A percentile compares a stretch with the other conserved stretches of the same genome.
phyloP scores from a whole-genome alignment of 2,888 invertebrate genomes.

The Andrena marginata region DNA sequence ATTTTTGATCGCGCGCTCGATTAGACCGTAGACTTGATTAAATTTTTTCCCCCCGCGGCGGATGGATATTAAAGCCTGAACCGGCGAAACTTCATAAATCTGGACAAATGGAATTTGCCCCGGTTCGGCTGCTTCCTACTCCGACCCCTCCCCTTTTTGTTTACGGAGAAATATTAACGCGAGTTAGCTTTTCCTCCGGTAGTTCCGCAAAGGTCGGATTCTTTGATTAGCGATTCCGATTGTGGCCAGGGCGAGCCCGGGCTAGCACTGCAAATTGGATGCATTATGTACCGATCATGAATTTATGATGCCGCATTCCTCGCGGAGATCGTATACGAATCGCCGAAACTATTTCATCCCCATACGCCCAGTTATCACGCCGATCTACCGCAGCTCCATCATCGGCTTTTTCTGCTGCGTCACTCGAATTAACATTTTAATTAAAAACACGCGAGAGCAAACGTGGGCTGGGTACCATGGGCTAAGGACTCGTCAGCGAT shows the following conservation, averaged over 20 bases:
- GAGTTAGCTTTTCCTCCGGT: conserved; percentile 28
- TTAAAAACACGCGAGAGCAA: conserved; percentile 65
- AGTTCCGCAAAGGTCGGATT: conserved; percentile 29
- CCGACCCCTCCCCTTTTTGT: conserved; percentile 23
- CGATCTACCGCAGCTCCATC: conserved; percentile 15
- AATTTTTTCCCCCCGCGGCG: conserved; percentile 19
- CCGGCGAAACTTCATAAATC: conserved; percentile 40
- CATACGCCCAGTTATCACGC: conserved; percentile 30
- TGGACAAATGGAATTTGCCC: conserved; percentile 41
- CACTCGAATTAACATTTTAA: conserved; percentile 76
- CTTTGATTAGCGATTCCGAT: conserved; percentile 62
- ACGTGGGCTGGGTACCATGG: conserved; percentile 13
- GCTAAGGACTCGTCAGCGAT: conserved; percentile 47
- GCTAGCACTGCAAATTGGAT: conserved; percentile 34
- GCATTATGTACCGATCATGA: conserved; percentile 29
- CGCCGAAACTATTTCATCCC: conserved; percentile 26
- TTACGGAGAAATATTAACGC: conserved; percentile 44
- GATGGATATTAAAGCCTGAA: conserved; percentile 34
- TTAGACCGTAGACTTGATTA: conserved; percentile 48
- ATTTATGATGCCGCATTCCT: conserved; percentile 45
- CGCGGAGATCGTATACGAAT: not conserved
- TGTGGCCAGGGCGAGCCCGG: conserved; percentile 16
- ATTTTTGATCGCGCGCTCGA: conserved; percentile 33
- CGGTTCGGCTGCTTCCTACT: not conserved
- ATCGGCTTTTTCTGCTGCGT: conserved; percentile 43